A percentile compares a stretch with the other conserved stretches of the same genome.
phyloP scores from a whole-genome alignment of 1,140 invertebrate genomes.

The Drosophila teissieri region DNA sequence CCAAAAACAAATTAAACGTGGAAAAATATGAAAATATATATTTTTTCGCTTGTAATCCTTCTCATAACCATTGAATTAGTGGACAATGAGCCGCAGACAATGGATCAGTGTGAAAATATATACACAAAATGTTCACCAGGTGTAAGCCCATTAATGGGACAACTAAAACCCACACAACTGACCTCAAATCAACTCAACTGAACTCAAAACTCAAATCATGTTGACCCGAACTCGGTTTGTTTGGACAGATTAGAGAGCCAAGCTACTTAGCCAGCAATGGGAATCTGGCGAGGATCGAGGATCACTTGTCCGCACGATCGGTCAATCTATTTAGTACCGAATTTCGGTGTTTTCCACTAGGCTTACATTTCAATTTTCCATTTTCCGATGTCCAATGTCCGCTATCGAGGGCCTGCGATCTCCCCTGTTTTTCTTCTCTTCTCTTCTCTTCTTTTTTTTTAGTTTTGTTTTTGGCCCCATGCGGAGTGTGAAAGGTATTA shows the following conservation, averaged over 20 bases:
- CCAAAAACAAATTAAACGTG: conserved; percentile 44
- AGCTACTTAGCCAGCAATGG: conserved; percentile 66
- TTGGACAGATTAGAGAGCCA: conserved; percentile 69
- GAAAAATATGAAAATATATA: conserved; percentile 73
- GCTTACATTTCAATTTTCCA: conserved; percentile 69
- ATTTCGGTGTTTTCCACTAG: conserved; percentile 6
- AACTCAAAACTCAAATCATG: no score
- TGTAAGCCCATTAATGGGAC: conserved; percentile 50
- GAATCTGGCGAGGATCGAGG: conserved; percentile 20
- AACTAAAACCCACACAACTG: conserved; percentile 44
- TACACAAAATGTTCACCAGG: conserved; percentile 7
- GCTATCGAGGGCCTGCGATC: conserved; percentile 54
- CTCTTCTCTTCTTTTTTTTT: neutral
- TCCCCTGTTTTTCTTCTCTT: conserved; percentile 19
- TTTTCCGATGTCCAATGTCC: conserved; percentile 30
- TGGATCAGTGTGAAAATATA: conserved; percentile 44
- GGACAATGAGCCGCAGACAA: conserved; percentile 24
- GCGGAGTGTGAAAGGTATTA: conserved; percentile 80
- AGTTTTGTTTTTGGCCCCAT: conserved; percentile 46
- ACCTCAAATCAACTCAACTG: conserved; percentile 26
- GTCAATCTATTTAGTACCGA: conserved; percentile 13
- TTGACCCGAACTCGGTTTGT: conserved; percentile 46
- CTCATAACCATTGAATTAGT: conserved; percentile 8
- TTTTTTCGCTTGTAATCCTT: conserved; percentile 54
- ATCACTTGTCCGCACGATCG: conserved; percentile 64